Conservation (phyloP, 35 echinoderm and acorn worm species). For the Apostichopus parvimensis region DNA sequence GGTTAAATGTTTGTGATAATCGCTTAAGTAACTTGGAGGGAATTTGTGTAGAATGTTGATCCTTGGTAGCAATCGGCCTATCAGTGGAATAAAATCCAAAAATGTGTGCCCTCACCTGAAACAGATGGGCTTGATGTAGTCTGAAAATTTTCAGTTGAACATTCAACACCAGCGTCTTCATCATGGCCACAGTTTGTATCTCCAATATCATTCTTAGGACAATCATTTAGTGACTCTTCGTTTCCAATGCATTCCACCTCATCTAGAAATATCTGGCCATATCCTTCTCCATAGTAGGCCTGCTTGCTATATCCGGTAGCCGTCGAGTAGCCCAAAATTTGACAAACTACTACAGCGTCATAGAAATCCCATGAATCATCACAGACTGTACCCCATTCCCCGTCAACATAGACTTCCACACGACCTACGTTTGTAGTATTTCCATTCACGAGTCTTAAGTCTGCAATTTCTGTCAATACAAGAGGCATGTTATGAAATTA, state of each 20-base stretch:
- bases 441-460: slow-evolving; percentile 52
- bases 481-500: no score
- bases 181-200: slow-evolving; percentile 52
- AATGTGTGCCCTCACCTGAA: no score
- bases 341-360: slow-evolving; percentile 41
- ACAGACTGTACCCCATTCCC: slow-evolving; percentile 53
- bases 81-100: no score
- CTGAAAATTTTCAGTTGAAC: no score
- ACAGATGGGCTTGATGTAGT: no score
- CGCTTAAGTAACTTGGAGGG: no score
- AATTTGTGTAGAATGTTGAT: no score
- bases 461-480: no score
- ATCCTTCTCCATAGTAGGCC: neutral
- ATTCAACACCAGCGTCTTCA: neutral
- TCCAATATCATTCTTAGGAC: slow-evolving; percentile 20
- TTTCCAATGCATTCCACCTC: slow-evolving; percentile 45
- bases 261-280: slow-evolving; percentile 5
- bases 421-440: slow-evolving; percentile 28
- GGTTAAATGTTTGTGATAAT: neutral
- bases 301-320: no score
- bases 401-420: slow-evolving; percentile 49
- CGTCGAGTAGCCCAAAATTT: no score
- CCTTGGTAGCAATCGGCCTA: no score
- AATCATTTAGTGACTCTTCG: slow-evolving; percentile 26
- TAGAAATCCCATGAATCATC: slow-evolving; percentile 47